A percentile compares a stretch with the other conserved stretches of the same genome.
These are phyloP conservation scores for Calcarius lapponicus DNA, from an alignment of 2,797 vertebrate species.

Conservation along the genomic window DNA sequence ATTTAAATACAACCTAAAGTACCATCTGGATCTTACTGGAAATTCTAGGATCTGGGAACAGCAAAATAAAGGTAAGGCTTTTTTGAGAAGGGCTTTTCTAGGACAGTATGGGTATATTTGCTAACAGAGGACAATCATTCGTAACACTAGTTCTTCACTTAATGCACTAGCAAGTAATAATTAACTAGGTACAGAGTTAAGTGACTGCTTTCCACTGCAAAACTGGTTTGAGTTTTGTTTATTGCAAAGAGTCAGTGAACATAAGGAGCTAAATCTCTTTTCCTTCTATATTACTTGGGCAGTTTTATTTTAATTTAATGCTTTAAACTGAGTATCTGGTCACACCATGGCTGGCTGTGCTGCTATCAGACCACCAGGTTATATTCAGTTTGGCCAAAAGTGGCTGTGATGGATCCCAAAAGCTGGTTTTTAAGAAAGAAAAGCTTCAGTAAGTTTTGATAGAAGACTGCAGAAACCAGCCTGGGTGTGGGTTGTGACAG, in stretches of 20 bases:
- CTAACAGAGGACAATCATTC: neutral
- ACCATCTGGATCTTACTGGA: neutral
- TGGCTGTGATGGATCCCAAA: neutral
- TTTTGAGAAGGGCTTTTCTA: neutral
- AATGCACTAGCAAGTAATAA: neutral
- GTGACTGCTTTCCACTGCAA: neutral
- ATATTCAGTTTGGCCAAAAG: constrained; percentile 36
- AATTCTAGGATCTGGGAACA: neutral
- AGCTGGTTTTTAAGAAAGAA: constrained; percentile 24
- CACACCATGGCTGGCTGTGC: neutral
- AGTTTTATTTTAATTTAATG: neutral
- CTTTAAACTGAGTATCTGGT: neutral
- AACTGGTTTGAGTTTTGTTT: neutral
- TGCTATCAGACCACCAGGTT: neutral
- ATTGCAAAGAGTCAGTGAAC: neutral
- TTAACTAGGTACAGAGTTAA: neutral
- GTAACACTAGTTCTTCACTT: neutral
- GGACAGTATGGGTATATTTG: neutral
- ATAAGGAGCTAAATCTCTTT: neutral
- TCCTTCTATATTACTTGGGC: neutral
- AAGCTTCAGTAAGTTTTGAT: constrained; percentile 39
- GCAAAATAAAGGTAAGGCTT: neutral
- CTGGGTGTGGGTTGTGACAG: constrained; percentile 34
- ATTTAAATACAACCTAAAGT: neutral
- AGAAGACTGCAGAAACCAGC: constrained; percentile 39